These are phyloP conservation scores for Nasonovia ribisnigri DNA, from an alignment of 2,888 invertebrate species.

Conservation along the genomic window DNA sequence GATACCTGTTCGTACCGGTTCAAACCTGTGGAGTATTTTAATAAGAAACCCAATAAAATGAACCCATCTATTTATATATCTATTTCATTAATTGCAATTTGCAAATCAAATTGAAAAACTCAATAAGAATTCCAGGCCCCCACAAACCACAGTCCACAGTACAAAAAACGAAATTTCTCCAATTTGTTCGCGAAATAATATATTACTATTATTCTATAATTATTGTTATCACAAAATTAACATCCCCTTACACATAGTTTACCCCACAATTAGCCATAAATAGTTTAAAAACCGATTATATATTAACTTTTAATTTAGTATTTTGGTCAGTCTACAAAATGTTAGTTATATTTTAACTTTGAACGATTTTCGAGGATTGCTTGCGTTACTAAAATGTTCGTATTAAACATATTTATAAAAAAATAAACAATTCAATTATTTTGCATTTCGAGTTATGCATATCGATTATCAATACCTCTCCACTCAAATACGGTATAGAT, in stretches of 20 bases:
- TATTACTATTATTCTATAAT: background rate
- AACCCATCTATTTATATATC: background rate
- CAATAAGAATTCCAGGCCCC: background rate
- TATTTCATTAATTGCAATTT: background rate
- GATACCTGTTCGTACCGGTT: background rate
- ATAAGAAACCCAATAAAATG: background rate
- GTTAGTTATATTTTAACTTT: background rate
- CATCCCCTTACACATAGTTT: background rate
- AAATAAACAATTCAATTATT: background rate
- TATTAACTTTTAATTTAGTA: background rate
- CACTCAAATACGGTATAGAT: background rate
- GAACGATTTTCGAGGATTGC: background rate
- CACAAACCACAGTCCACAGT: too few relatives aligned
- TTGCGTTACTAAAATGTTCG: background rate
- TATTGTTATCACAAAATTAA: background rate
- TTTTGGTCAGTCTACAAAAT: background rate
- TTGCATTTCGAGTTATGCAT: background rate
- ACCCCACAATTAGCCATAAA: background rate
- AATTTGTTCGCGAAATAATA: background rate
- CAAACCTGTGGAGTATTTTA: background rate
- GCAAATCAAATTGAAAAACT: background rate
- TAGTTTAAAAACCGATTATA: background rate
- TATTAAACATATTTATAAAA: background rate
- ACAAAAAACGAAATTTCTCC: background rate
- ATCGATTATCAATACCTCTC: background rate